Conservation (phyloP, 2,888 invertebrate genomes). For the Thelaira solivaga region DNA sequence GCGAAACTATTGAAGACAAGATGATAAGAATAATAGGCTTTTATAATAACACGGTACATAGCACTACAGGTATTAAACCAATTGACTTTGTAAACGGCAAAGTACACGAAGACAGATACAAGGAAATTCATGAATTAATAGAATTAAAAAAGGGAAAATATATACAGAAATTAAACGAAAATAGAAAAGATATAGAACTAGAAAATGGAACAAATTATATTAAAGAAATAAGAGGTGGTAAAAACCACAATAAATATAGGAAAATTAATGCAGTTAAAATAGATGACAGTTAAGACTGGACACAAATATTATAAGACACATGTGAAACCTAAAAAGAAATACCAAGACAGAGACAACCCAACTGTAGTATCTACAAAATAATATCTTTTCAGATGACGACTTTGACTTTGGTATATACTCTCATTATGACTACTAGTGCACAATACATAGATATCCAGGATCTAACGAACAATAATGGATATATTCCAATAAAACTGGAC, state of each 20-base stretch:
- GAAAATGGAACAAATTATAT: neutral
- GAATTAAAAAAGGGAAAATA: no score
- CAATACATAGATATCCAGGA: slow-evolving; percentile 51
- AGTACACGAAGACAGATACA: slow-evolving; percentile 44
- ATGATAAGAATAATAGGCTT: slow-evolving; percentile 51
- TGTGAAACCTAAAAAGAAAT: neutral
- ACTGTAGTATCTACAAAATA: neutral
- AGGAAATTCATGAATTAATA: neutral
- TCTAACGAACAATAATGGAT: slow-evolving; percentile 51
- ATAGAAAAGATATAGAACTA: neutral
- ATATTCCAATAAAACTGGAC: slow-evolving; percentile 44
- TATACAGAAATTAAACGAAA: no score
- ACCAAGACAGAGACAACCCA: neutral
- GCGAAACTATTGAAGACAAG: slow-evolving; percentile 56
- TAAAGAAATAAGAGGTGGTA: no score
- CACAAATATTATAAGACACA: slow-evolving; percentile 3
- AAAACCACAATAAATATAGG: neutral
- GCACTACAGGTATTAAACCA: slow-evolving; percentile 52
- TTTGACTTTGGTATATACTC: neutral
- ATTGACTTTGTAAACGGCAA: slow-evolving; percentile 59
- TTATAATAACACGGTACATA: slow-evolving; percentile 62
- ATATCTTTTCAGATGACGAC: neutral
- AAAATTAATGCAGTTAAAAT: neutral
- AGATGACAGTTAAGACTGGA: neutral
- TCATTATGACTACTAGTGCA: neutral